Evolutionary conservation across 2,888 invertebrate genomes (phyloP).

Genomic region (Heliconius hortense): DNA sequence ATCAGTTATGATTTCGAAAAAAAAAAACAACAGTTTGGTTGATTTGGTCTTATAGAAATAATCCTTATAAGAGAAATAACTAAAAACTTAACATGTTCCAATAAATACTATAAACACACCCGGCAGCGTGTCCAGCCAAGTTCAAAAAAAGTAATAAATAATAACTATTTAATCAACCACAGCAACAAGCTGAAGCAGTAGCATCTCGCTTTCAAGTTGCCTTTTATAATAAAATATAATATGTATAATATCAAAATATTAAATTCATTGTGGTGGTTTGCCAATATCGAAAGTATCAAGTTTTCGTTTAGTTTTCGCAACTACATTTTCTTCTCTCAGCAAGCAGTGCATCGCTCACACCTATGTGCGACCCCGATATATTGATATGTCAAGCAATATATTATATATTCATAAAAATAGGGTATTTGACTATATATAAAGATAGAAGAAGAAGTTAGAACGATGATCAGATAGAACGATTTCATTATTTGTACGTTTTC

Average conservation of each 20-base stretch:
- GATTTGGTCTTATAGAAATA: slow-evolving; percentile 39
- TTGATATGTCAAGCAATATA: slow-evolving; percentile 69
- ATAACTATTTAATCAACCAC: slow-evolving; percentile 51
- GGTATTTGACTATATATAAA: slow-evolving; percentile 37
- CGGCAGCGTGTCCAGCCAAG: no score
- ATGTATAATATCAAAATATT: slow-evolving; percentile 59
- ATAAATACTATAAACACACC: slow-evolving; percentile 47
- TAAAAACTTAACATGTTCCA: slow-evolving; percentile 48
- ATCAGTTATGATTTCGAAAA: slow-evolving; percentile 1
- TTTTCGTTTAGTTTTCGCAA: slow-evolving; percentile 50
- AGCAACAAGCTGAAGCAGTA: slow-evolving; percentile 77
- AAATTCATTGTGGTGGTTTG: slow-evolving; percentile 78
- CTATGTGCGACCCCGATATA: slow-evolving; percentile 59
- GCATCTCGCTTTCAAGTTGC: slow-evolving; percentile 48
- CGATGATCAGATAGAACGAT: neutral
- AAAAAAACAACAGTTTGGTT: slow-evolving; percentile 18
- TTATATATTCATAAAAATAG: slow-evolving; percentile 38
- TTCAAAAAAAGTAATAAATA: neutral
- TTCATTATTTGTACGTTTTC: slow-evolving; percentile 21
- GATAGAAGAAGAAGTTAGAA: neutral
- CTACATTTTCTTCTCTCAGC: slow-evolving; percentile 48
- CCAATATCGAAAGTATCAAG: slow-evolving; percentile 74
- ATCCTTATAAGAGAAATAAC: slow-evolving; percentile 42
- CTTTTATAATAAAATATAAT: slow-evolving; percentile 44
- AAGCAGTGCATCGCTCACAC: slow-evolving; percentile 74